Evolutionary conservation across 2,113 vertebrate species (phyloP).

Genomic region (Prietella phreatophila): DNA sequence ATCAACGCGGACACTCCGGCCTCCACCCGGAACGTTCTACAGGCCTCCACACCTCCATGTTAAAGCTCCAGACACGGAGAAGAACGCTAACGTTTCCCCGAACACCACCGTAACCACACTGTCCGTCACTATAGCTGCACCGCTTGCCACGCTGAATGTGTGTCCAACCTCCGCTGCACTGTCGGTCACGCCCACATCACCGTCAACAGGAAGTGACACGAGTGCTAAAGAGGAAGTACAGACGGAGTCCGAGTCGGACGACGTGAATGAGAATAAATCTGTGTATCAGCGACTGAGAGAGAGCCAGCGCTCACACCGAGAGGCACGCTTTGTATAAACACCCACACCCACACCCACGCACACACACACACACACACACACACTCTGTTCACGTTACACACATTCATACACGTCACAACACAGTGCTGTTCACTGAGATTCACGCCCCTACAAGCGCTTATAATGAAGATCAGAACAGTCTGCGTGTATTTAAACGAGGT

Average conservation of each 20-base stretch:
- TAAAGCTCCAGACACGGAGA: constrained; percentile 67
- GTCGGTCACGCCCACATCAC: neutral
- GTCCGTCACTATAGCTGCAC: constrained; percentile 16
- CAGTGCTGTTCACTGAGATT: too few relatives aligned
- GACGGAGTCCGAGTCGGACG: neutral
- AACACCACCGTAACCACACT: constrained; percentile 5
- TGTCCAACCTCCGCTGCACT: constrained; percentile 47
- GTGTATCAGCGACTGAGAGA: constrained; percentile 85
- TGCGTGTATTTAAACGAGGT: neutral
- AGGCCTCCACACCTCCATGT: constrained; percentile 77
- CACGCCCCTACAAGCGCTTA: neutral
- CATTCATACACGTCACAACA: too few relatives aligned
- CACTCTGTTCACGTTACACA: neutral
- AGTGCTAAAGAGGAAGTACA: neutral
- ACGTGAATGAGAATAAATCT: constrained; percentile 69
- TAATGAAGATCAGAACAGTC: neutral
- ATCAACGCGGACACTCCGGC: constrained; percentile 86
- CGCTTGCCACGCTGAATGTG: constrained; percentile 55
- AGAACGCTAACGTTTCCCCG: constrained; percentile 19
- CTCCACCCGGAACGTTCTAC: constrained; percentile 94
- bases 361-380: constrained; percentile 4
- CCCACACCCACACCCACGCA: constrained; percentile 2
- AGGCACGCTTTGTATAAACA: constrained; percentile 88
- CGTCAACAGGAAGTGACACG: constrained; percentile 5
- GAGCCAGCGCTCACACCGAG: constrained; percentile 81